Evolutionary conservation across 2,888 invertebrate species (phyloP).

Genomic region (Stenodera caucasica): DNA sequence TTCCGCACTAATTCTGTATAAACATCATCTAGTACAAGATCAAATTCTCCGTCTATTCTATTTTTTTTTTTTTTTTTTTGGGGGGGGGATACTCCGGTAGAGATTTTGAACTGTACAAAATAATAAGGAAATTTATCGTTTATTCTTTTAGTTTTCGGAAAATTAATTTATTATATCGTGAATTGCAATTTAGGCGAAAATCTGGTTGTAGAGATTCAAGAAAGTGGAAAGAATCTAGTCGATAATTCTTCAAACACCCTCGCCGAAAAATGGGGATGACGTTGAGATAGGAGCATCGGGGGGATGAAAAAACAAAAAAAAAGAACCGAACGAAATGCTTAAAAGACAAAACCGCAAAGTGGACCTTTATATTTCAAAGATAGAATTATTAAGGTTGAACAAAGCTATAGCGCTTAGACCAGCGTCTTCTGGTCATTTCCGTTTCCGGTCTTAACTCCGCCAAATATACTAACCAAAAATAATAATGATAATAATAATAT

Average conservation of each 20-base stretch:
- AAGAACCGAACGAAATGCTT: not conserved
- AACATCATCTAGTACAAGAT: not conserved
- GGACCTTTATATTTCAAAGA: not conserved
- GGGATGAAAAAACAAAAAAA: not conserved
- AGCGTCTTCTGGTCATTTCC: conserved; percentile 3
- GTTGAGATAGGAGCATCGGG: too few species aligned
- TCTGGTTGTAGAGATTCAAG: not conserved
- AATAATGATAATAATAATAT: not conserved
- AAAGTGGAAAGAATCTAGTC: not conserved
- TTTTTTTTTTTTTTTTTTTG: too few species aligned
- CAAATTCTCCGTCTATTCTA: not conserved
- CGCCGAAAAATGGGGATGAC: too few species aligned
- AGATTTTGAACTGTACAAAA: too few species aligned
- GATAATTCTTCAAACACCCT: not conserved
- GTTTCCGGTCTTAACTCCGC: not conserved
- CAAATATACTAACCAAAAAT: too few species aligned
- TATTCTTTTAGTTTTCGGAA: not conserved
- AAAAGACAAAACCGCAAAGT: conserved; percentile 5
- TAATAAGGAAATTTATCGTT: too few species aligned
- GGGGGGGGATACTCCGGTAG: too few species aligned
- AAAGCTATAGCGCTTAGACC: not conserved
- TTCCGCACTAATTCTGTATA: not conserved
- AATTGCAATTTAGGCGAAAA: not conserved
- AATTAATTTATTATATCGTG: conserved; percentile 1
- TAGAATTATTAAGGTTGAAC: not conserved